Evolutionary conservation across 2,797 vertebrate species (phyloP), one percentile per base, ranked within the genome.

Genomic region (Cyclura pinguis): DNA sequence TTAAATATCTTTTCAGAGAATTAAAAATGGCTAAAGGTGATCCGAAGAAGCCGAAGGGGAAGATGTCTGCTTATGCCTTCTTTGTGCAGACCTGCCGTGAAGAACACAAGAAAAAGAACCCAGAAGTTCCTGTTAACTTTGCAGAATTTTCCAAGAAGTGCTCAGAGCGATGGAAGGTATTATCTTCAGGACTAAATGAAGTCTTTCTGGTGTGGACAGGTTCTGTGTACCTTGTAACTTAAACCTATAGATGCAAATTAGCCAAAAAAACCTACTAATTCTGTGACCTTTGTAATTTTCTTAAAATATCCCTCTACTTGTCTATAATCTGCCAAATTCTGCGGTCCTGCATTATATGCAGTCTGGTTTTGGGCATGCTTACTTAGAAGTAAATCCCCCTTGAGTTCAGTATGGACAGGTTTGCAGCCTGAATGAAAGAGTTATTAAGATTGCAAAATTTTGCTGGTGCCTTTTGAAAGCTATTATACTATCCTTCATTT

Each of bases 11-110:
- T 91, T 59, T 47, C 84, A 0, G 85, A 96, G 96, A 97, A 95
- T 95, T 95, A 91, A 98, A 92, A 88, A 98, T 98, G 98, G 98
- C 97, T 95, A 98, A 98, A 97, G 98, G 98, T 92, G 98, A 98
- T 92, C 98, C 98, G 84, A 98, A 98, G 96, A 98, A 98, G 96
- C 98, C 98, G 87, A 98, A 98, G 94, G 98, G 98, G 97, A 98
- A 98, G 96, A 98, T 98, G 98, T 98, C 98, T 86, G 97, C 98
- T 50, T 98, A 98, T 92, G 97, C 98, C 87, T 98, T 97, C 94
- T 98, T 97, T 93, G 97, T 98, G 94, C 98, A 98, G 96, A 98
- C 98, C 0, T 98, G 98, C 96, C 97, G 98, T 76, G 98, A 98
- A 89, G 98, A 98, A 86, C 98, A 98, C 86, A 98, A 98, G 96